Percentiles rank a stretch among this genome's conserved stretches.
These are phyloP conservation scores for Mylabris phalerata DNA, from an alignment of 1,140 invertebrate species.

Conservation along the genomic window DNA sequence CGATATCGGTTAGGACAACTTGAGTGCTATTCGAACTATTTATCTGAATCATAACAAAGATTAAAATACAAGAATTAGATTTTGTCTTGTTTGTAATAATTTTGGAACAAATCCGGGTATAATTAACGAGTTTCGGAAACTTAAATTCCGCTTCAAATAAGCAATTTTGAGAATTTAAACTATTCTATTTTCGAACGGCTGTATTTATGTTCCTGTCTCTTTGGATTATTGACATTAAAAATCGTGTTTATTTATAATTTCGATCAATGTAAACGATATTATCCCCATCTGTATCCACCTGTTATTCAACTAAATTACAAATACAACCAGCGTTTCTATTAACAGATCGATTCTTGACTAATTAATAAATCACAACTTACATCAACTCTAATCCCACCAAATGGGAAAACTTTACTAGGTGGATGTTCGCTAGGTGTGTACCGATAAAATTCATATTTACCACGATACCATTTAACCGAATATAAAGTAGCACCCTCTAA, in stretches of 20 bases:
- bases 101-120: no score
- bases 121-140: no score
- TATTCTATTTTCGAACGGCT: not conserved
- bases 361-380: constrained; percentile 49
- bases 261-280: not conserved
- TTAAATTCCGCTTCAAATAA: no score
- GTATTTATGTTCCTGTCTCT: not conserved
- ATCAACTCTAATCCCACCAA: constrained; percentile 62
- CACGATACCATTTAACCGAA: constrained; percentile 74
- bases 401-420: constrained; percentile 59
- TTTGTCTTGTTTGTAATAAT: no score
- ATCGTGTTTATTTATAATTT: not conserved
- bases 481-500: constrained; percentile 62
- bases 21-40: constrained; percentile 65
- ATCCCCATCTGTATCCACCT: not conserved
- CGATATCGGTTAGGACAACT: constrained; percentile 64
- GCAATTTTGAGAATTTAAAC: no score
- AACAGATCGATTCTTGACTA: not conserved
- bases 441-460: constrained; percentile 62
- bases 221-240: not conserved
- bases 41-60: constrained; percentile 47
- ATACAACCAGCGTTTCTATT: not conserved
- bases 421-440: constrained; percentile 59
- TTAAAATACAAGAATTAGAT: not conserved
- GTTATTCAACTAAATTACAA: not conserved